Base-by-base conservation (phyloP, 2,797 vertebrate species). In the Rhinophrynus dorsalis region DNA sequence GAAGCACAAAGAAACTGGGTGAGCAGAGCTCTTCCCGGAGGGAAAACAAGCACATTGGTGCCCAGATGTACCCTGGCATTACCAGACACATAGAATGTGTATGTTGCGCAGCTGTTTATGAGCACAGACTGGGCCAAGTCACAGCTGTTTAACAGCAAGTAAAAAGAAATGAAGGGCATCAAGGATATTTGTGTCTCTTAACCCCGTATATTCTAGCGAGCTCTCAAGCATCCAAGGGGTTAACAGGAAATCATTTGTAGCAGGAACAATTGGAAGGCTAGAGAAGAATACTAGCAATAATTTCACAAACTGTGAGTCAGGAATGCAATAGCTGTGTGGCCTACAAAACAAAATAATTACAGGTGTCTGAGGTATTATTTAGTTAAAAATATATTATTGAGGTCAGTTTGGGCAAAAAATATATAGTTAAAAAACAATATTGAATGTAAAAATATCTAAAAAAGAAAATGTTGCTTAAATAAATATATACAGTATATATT, bases 1-100 rank as follows among this genome's bases (percentile, higher is more conserved):
- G 30, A 79, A 79, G 74, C 67, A 74, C 74, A 77, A 75, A 51
- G 18, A 33, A 68, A 40, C 7, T 35, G 50, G 17, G 18, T 54
- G 24, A 50, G 27, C 30, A 38, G 24, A 40, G 11, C 18, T 5
- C 17, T 7, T 54, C 3, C n/a, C 38, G n/a, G 24, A 20, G 18
- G 10, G 17, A n/a, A 40, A 48, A 44, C 6, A 26, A 47, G 40
- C 26, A 61, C 45, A 50, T 26, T 56, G 45, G 11, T 21, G 44
- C 10, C 24, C 23, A 29, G 30, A 62, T 23, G 23, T 58, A n/a
- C 45, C 24, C 44, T 48, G 55, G 10, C 44, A 42, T 24, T n/a
- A 12, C 20, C 18, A 42, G 27, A 23, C 3, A 12, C 6, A 24
- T 29, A 27, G 29, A 21, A 48, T 51, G 13, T 51, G 24, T 12